phyloP scores from a whole-genome alignment of 2,113 vertebrate species.

The Poeciliopsis turrubarensis region DNA sequence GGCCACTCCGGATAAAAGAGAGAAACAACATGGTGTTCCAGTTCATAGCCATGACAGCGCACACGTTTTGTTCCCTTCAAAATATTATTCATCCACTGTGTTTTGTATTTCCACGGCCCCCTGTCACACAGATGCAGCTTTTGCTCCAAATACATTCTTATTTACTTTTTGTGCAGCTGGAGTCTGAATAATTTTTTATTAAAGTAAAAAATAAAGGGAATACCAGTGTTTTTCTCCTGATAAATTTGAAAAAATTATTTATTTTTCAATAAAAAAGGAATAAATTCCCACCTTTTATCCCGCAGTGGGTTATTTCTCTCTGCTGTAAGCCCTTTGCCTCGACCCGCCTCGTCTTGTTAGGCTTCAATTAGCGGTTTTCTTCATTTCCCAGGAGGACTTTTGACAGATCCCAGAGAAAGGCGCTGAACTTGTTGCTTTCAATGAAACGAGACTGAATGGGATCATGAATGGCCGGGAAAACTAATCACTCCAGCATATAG shows the following conservation, averaged over 20 bases:
- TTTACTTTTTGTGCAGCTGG: background rate
- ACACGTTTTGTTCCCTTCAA: slow-evolving; percentile 14
- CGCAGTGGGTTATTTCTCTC: background rate
- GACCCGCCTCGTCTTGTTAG: slow-evolving; percentile 27
- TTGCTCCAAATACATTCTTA: slow-evolving; percentile 2
- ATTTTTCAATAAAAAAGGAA: slow-evolving; percentile 4
- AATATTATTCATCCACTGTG: slow-evolving; percentile 35
- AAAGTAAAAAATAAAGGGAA: background rate
- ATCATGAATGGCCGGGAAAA: slow-evolving; percentile 40
- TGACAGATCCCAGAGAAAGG: slow-evolving; percentile 22
- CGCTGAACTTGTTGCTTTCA: slow-evolving; percentile 46
- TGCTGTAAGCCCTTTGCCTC: slow-evolving; percentile 14
- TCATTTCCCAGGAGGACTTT: slow-evolving; percentile 47
- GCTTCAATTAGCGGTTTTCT: slow-evolving; percentile 48
- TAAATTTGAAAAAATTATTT: slow-evolving; percentile 18
- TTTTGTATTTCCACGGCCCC: slow-evolving; percentile 52
- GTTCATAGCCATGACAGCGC: slow-evolving; percentile 17
- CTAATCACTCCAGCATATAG: slow-evolving; percentile 34
- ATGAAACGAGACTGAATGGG: slow-evolving; percentile 41
- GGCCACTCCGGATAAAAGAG: slow-evolving; percentile 11
- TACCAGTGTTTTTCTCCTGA: background rate
- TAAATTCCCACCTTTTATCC: background rate
- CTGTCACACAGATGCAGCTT: slow-evolving; percentile 38
- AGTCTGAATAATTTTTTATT: background rate
- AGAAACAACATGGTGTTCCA: slow-evolving; percentile 11